Conservation (phyloP, 1,140 invertebrate species). For the Temnothorax nylanderi region DNA sequence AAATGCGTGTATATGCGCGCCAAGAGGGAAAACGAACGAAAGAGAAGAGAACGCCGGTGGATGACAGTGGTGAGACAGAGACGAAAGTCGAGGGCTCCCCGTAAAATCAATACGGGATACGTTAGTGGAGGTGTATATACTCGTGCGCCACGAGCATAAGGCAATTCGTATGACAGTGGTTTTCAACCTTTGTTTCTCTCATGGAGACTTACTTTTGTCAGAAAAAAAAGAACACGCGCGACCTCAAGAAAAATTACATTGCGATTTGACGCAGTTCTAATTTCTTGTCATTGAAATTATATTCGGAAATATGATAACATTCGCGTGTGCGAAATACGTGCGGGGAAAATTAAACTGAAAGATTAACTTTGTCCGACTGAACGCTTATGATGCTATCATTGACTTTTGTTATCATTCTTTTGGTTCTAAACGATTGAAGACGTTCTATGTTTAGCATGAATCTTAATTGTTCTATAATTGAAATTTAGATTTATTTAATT, state of each 20-base stretch:
- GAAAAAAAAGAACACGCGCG: neutral
- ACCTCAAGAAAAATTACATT: neutral
- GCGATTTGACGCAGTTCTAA: neutral
- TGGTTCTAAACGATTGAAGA: neutral
- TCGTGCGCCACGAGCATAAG: slow-evolving; percentile 65
- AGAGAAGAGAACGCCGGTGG: slow-evolving; percentile 39
- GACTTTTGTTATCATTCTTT: neutral
- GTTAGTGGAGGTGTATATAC: slow-evolving; percentile 71
- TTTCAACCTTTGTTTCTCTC: slow-evolving; percentile 41
- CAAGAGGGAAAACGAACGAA: slow-evolving; percentile 56
- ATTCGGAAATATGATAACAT: neutral
- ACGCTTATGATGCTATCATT: neutral
- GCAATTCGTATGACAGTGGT: slow-evolving; percentile 58
- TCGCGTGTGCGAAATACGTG: neutral
- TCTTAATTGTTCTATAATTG: neutral
- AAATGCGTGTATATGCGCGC: slow-evolving; percentile 58
- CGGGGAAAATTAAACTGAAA: neutral
- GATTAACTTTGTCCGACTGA: neutral
- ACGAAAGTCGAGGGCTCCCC: slow-evolving; percentile 44
- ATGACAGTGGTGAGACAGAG: slow-evolving; percentile 46
- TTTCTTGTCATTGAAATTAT: neutral
- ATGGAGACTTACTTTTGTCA: neutral
- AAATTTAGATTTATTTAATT: neutral
- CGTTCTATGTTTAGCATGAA: neutral
- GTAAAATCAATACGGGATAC: slow-evolving; percentile 75